Evolutionary conservation across 2,888 invertebrate species (phyloP).

Genomic region (Pristionchus entomophagus): DNA sequence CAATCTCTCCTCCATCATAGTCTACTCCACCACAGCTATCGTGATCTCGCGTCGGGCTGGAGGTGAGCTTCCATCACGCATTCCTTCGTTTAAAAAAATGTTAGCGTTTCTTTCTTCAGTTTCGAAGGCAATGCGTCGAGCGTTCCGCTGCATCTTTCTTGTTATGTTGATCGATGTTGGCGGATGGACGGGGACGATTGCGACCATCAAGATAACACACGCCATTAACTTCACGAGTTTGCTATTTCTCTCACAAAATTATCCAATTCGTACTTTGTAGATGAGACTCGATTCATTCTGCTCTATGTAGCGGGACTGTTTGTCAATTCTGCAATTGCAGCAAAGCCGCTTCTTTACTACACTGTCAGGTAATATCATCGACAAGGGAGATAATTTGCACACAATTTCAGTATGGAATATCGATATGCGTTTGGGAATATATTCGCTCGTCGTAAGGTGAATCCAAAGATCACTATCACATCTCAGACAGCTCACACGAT

Average conservation of each 20-base stretch:
- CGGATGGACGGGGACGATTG: background rate
- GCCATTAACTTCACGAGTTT: background rate
- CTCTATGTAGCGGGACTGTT: background rate
- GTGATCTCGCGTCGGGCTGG: background rate
- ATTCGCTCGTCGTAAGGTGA: no score
- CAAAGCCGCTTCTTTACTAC: background rate
- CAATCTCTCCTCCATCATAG: background rate
- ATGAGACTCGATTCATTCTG: background rate
- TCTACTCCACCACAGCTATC: background rate
- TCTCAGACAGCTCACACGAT: no score
- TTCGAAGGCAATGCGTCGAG: background rate
- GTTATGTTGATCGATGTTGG: background rate
- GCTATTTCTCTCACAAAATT: background rate
- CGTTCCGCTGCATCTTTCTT: background rate
- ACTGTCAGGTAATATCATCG: no score
- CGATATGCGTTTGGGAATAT: no score
- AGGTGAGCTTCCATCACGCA: background rate
- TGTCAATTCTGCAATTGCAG: background rate
- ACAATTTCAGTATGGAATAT: no score
- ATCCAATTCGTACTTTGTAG: background rate
- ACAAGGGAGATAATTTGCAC: no score
- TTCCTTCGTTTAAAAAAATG: no score
- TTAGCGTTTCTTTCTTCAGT: no score
- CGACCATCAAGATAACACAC: background rate
- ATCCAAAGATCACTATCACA: no score